Evolutionary conservation across 2,888 invertebrate genomes (phyloP).

Genomic region (Coelopa pilipes): DNA sequence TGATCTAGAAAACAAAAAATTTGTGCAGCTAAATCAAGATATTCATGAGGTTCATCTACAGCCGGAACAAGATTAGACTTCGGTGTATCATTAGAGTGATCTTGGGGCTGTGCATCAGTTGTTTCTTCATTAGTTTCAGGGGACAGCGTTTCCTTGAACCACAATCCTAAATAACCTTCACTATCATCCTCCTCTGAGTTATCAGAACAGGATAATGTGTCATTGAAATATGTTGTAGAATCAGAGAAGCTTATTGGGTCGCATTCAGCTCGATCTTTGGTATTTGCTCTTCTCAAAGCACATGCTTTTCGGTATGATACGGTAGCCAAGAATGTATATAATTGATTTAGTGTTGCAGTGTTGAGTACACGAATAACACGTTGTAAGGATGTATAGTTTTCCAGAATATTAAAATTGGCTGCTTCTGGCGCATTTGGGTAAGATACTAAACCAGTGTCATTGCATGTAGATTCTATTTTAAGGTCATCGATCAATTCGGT

Average conservation of each 20-base stretch:
- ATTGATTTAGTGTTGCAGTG: constrained; percentile 69
- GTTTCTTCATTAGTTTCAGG: constrained; percentile 71
- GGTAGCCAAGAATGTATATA: constrained; percentile 89
- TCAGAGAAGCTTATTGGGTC: constrained; percentile 89
- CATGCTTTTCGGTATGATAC: constrained; percentile 93
- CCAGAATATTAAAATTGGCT: constrained; percentile 66
- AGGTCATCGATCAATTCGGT: constrained; percentile 65
- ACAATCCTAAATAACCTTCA: constrained; percentile 75
- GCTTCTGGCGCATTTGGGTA: constrained; percentile 57
- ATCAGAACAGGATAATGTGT: constrained; percentile 90
- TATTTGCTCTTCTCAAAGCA: constrained; percentile 81
- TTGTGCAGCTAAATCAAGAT: constrained; percentile 85
- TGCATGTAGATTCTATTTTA: constrained; percentile 64
- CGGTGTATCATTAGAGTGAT: constrained; percentile 70
- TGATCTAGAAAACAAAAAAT: constrained; percentile 88
- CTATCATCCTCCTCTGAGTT: constrained; percentile 86
- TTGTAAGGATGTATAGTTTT: constrained; percentile 66
- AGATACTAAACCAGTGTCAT: constrained; percentile 47
- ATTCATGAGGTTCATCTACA: constrained; percentile 85
- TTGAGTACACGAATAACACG: constrained; percentile 69
- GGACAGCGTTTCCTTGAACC: constrained; percentile 94
- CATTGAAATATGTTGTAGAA: constrained; percentile 96
- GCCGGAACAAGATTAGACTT: constrained; percentile 74
- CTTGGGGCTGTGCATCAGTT: constrained; percentile 67
- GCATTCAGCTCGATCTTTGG: constrained; percentile 73